Conservation (phyloP, 2,113 vertebrate genomes). For the Catharus fuscescens region DNA sequence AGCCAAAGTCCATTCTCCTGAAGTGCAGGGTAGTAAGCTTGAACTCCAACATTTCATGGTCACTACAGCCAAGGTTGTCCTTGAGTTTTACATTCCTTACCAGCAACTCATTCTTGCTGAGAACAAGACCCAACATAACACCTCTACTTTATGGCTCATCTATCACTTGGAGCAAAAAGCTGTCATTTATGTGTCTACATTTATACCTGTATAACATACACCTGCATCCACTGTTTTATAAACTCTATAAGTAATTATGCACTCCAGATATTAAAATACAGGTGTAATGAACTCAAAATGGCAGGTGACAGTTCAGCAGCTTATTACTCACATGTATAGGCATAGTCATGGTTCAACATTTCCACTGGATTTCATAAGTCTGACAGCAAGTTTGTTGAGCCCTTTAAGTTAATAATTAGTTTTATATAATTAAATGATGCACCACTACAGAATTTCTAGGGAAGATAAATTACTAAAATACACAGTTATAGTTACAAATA, state of each 20-base stretch:
- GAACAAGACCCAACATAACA: not conserved
- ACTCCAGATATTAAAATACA: not conserved
- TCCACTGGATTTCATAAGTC: not conserved
- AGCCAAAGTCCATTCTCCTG: not conserved
- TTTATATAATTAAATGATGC: not conserved
- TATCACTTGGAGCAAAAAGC: not conserved
- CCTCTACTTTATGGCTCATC: not conserved
- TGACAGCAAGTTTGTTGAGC: not conserved
- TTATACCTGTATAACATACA: not conserved
- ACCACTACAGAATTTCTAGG: not conserved
- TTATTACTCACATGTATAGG: not conserved
- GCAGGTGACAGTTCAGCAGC: not conserved
- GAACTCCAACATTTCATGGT: not conserved
- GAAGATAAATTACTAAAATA: not conserved
- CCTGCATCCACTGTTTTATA: not conserved
- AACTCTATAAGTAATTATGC: not conserved
- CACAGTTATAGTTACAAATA: not conserved
- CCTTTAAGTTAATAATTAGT: not conserved
- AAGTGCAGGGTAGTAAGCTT: not conserved
- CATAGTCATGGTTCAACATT: not conserved
- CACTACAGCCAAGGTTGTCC: not conserved
- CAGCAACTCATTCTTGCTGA: not conserved
- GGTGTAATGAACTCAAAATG: not conserved
- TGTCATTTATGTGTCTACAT: not conserved
- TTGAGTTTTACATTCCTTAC: not conserved